Base-by-base conservation (phyloP, 1,140 invertebrate genomes). In the Atopsyche davidsoni region DNA sequence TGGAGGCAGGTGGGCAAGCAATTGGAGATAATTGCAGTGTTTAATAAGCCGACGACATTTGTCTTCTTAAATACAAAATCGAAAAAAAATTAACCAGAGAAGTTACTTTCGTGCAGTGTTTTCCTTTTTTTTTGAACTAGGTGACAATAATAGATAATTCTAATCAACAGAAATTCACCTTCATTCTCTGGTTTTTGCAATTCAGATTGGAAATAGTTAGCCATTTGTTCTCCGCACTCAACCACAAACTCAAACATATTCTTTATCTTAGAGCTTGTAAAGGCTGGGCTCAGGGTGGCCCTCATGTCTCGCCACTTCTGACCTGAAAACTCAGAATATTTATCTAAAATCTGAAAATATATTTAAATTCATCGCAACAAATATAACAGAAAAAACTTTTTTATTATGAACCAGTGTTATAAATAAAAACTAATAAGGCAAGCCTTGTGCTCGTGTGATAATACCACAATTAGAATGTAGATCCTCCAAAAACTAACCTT, bases 291-390 rank as follows among this genome's bases (percentile, higher is more conserved):
- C n/a, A 78, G 41, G 0, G 68, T 70, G 1, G 67, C 63, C 4
- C 75, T 55, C 65, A 78, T 72, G 35, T 73, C 66, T 22, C 64
- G 65, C 75, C 75, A 77, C 43, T 68, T 64, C 38, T 74, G 54
- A 38, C 68, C 63, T 51, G 39, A 1, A 50, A 40, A 7, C 4
- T 17, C n/a, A n/a, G n/a, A n/a, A n/a, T n/a, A n/a, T n/a, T n/a
- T n/a, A n/a, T n/a, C n/a, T n/a, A n/a, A n/a, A n/a, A n/a, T n/a
- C n/a, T n/a, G n/a, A n/a, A n/a, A n/a, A n/a, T n/a, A n/a, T n/a
- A n/a, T n/a, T n/a, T n/a, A n/a, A n/a, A n/a, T n/a, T n/a, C n/a
- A n/a, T n/a, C n/a, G n/a, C n/a, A n/a, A n/a, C n/a, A n/a, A n/a
- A n/a, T n/a, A n/a, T n/a, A n/a, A n/a, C n/a, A n/a, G n/a, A n/a